Percentiles rank a stretch among this genome's conserved stretches.
These are phyloP conservation scores for Vannuccia rotundouncinata DNA, from an alignment of 2,888 invertebrate genomes.

Conservation along the genomic window DNA sequence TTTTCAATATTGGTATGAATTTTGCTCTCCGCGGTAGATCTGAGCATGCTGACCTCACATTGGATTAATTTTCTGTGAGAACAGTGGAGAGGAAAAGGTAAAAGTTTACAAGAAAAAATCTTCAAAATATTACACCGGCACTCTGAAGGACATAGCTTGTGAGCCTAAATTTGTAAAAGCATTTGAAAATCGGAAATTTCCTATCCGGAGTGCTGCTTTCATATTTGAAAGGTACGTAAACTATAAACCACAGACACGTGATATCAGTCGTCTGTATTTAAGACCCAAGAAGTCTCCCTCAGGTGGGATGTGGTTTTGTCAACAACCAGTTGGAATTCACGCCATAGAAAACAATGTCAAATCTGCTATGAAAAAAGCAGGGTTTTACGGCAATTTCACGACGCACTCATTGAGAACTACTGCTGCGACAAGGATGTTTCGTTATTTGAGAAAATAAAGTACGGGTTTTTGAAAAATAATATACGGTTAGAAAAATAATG, in stretches of 20 bases:
- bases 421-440: not conserved
- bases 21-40: not conserved
- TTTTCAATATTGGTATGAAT: not conserved
- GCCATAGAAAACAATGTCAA: not conserved
- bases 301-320: not conserved
- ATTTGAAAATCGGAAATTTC: not conserved
- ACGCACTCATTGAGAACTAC: not conserved
- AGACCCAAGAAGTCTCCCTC: not conserved
- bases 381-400: not conserved
- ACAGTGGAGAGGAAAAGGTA: not conserved
- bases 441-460: not conserved
- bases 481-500: not conserved
- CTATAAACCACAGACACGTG: not conserved
- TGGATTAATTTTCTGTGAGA: not conserved
- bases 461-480: not conserved
- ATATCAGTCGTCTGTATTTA: not conserved
- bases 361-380: not conserved
- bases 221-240: not conserved
- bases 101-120: not conserved
- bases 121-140: not conserved
- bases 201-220: not conserved
- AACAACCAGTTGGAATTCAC: not conserved
- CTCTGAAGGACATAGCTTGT: not conserved
- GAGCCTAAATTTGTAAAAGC: not conserved
- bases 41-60: not conserved